phyloP scores from a whole-genome alignment of 2,888 invertebrate species.

The Julus scandinavius region DNA sequence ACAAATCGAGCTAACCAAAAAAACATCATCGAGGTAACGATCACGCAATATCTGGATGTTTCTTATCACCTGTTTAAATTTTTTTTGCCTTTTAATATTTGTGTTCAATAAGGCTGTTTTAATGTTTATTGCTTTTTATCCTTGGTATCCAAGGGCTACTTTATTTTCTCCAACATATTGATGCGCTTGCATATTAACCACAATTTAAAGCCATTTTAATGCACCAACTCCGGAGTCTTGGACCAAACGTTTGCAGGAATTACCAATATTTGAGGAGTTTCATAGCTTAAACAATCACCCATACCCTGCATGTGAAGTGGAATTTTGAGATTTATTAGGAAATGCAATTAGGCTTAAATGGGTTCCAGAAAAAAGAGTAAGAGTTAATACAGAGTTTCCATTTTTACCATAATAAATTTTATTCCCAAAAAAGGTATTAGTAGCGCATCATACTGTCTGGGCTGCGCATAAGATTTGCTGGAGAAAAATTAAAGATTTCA shows the following conservation, averaged over 20 bases:
- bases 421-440: too few relatives aligned
- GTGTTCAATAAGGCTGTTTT: slow-evolving; percentile 2
- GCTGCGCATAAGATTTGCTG: too few relatives aligned
- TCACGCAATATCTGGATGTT: not conserved
- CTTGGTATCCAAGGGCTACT: slow-evolving; percentile 55
- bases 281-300: not conserved
- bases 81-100: not conserved
- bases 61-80: not conserved
- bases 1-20: slow-evolving; percentile 7
- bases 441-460: too few relatives aligned
- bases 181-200: not conserved
- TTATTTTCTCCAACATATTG: not conserved
- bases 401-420: too few relatives aligned
- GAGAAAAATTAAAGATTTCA: too few relatives aligned
- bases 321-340: too few relatives aligned
- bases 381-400: too few relatives aligned
- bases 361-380: not conserved
- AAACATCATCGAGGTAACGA: not conserved
- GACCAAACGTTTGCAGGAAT: not conserved
- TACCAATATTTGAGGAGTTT: not conserved
- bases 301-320: not conserved
- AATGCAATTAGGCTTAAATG: not conserved
- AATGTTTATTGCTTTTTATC: slow-evolving; percentile 51
- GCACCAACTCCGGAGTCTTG: not conserved
- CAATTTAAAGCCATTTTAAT: not conserved